A percentile compares a stretch with the other conserved stretches of the same genome.
Evolutionary conservation across 1,140 invertebrate genomes (phyloP).

Genomic region (Drosophila baimaii): DNA sequence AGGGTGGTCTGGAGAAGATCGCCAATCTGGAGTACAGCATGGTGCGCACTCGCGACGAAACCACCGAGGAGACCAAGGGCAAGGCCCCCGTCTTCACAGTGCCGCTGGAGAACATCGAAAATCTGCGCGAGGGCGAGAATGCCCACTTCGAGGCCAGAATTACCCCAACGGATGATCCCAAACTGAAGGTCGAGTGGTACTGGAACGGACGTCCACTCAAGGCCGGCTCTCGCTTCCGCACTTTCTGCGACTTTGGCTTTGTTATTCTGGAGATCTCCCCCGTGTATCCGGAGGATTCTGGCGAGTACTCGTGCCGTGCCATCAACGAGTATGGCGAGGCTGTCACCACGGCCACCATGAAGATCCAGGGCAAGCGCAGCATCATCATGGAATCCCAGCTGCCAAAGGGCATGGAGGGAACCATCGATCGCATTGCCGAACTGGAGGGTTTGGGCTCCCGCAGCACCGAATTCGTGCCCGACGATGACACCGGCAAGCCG

Average conservation of each 20-base stretch:
- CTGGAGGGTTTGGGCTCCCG: slow-evolving; percentile 93
- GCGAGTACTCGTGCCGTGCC: slow-evolving; percentile 96
- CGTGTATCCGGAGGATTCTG: slow-evolving; percentile 97
- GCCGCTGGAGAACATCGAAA: slow-evolving; percentile 94
- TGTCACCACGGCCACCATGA: slow-evolving; percentile 95
- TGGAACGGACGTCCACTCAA: slow-evolving; percentile 96
- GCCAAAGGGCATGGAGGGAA: slow-evolving; percentile 96
- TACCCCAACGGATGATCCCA: slow-evolving; percentile 96
- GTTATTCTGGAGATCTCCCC: slow-evolving; percentile 97
- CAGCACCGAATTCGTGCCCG: slow-evolving; percentile 85
- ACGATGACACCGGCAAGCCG: slow-evolving; percentile 94
- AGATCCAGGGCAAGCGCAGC: slow-evolving; percentile 94
- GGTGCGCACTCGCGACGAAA: slow-evolving; percentile 89
- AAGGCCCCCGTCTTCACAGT: slow-evolving; percentile 96
- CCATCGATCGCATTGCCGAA: slow-evolving; percentile 96
- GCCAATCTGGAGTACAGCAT: slow-evolving; percentile 95
- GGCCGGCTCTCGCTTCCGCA: slow-evolving; percentile 95
- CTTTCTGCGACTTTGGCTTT: slow-evolving; percentile 98
- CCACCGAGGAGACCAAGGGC: slow-evolving; percentile 88
- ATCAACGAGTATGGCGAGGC: slow-evolving; percentile 96
- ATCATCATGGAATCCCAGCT: slow-evolving; percentile 96
- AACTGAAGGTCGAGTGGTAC: slow-evolving; percentile 97
- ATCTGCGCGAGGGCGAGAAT: slow-evolving; percentile 94
- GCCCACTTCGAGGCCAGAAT: slow-evolving; percentile 97
- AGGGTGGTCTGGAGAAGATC: slow-evolving; percentile 95